phyloP scores from a whole-genome alignment of 2,113 vertebrate genomes.

The Melospiza melodia region DNA sequence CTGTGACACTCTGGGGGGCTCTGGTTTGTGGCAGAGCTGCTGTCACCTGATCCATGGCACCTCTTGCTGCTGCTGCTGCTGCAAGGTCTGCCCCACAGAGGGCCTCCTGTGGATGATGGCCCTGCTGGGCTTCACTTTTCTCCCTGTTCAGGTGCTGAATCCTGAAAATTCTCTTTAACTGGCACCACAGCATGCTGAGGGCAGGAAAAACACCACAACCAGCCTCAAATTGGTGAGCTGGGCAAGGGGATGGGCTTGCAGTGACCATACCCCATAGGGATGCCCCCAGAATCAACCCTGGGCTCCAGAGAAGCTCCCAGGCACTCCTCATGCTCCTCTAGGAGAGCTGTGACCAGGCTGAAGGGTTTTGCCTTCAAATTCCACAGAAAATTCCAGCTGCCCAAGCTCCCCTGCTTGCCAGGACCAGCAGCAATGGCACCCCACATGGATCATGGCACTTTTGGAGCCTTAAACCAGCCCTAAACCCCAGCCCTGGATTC shows the following conservation, averaged over 20 bases:
- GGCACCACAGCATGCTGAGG: not conserved
- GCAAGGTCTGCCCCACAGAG: not conserved
- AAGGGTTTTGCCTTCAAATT: not conserved
- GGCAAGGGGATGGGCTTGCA: not conserved
- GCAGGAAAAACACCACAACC: not conserved
- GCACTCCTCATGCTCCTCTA: accelerated
- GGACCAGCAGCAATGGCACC: not conserved
- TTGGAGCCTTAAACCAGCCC: not conserved
- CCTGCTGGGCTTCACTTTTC: not conserved
- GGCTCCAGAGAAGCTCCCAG: not conserved
- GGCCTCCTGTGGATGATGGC: not conserved
- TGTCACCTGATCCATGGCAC: not conserved
- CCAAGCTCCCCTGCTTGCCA: not conserved
- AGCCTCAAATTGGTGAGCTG: not conserved
- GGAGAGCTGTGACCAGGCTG: not conserved
- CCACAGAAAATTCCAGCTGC: not conserved
- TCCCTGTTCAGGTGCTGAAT: not conserved
- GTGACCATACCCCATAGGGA: accelerated
- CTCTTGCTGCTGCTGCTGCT: not conserved
- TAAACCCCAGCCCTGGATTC: not conserved
- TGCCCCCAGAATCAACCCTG: not conserved
- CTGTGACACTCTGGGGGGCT: not conserved
- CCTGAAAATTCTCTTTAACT: not conserved
- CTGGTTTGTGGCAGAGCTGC: not conserved
- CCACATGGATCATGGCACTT: accelerated